A percentile compares a stretch with the other conserved stretches of the same genome.
Conservation (phyloP, 1,140 invertebrate genomes). For the Geopemphigus sp. region DNA sequence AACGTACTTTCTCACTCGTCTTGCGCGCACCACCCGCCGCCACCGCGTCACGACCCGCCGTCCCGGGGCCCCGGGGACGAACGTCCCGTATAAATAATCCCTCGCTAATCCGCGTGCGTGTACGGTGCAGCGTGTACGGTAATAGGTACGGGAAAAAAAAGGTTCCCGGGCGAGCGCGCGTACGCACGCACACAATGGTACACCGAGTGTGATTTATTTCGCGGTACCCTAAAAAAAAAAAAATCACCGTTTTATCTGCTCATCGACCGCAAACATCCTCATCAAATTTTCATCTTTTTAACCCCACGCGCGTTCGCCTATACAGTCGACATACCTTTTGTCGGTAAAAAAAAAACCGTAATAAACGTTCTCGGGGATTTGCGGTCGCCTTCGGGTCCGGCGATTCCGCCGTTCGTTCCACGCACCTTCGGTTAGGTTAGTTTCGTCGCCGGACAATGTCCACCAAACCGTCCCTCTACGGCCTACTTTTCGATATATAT, state of each 20-base stretch:
- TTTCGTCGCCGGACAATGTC: too few species aligned
- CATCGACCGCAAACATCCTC: constrained; percentile 45
- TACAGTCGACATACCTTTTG: constrained; percentile 17
- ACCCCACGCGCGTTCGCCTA: not conserved
- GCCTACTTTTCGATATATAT: too few species aligned
- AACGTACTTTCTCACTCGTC: too few species aligned
- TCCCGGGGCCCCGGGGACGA: too few species aligned
- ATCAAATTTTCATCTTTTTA: constrained; percentile 49
- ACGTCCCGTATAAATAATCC: constrained; percentile 34
- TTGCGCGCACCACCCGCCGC: too few species aligned
- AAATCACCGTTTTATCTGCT: constrained; percentile 45
- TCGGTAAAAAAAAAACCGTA: not conserved
- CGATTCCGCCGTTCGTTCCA: too few species aligned
- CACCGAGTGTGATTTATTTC: constrained; percentile 41
- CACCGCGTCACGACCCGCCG: too few species aligned
- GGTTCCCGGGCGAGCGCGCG: constrained; percentile 4
- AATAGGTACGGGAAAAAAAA: constrained; percentile 5
- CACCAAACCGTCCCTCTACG: too few species aligned
- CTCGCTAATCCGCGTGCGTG: constrained; percentile 26
- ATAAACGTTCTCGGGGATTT: too few species aligned
- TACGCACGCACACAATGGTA: constrained; percentile 37
- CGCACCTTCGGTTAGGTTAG: too few species aligned
- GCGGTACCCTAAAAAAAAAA: constrained; percentile 7
- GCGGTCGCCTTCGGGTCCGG: too few species aligned
- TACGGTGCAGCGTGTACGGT: too few species aligned